Base-by-base conservation (phyloP, 2,113 vertebrate genomes). In the Astatotilapia flaviijosephi region DNA sequence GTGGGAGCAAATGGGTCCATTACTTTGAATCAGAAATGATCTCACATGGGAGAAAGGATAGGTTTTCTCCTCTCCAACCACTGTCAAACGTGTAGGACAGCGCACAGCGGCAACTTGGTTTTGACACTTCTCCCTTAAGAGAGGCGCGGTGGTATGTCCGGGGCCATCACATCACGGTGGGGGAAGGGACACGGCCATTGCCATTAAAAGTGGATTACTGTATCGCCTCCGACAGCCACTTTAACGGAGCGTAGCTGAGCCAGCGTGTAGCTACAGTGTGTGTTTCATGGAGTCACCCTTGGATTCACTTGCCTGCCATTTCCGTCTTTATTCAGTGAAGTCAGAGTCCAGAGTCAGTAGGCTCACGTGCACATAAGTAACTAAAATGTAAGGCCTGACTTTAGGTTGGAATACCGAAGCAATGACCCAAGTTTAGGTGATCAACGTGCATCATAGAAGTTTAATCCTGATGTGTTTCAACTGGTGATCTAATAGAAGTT, bases 191-290 rank as follows among this genome's bases (percentile, higher is more conserved):
- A 83, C n/a, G 7, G 86, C 94, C 89, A 92, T 95, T 93, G 86
- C 94, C 89, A 92, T 95, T 93, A 95, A 94, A 95, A 95, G 87
- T 84, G 94, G 90, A 92, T 96, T 95, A 95, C 93, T 88, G 87
- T 94, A 95, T 94, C 70, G 83, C 88, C 91, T 94, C 86, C 73
- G 92, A 95, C 94, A 93, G 90, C 92, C 89, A 95, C 94, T 92
- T 95, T 92, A 94, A 91, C 77, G 56, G 91, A 90, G 86, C 80
- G 85, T 92, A 83, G 94, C 93, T 88, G 90, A 92, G 89, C 91
- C 91, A 90, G 88, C 47, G 93, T 91, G 92, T 77, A 89, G 86
- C 87, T 89, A 60, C 73, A 89, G 85, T 86, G 88, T 88, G 83
- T 40, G 90, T 90, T 86, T 94, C 90, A 73, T 75, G 79, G 77